phyloP scores from a whole-genome alignment of 64 coral and sea anemone genomes.

The Montipora foliosa region DNA sequence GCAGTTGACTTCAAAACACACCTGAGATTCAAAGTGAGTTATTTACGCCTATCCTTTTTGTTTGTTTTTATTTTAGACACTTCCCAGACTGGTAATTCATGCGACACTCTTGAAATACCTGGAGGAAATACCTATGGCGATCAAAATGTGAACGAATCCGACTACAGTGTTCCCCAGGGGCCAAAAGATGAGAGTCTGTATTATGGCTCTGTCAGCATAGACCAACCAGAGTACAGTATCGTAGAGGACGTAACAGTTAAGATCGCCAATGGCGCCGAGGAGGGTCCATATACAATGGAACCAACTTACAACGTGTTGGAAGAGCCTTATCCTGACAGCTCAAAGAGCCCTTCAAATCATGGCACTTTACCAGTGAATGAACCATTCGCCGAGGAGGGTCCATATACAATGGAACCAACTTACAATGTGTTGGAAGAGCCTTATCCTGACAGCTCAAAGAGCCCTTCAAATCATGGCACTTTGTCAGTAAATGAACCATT shows the following conservation, averaged over 20 bases:
- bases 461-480: not conserved
- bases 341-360: not conserved
- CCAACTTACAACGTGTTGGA: not conserved
- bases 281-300: not conserved
- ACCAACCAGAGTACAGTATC: not conserved
- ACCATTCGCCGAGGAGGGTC: not conserved
- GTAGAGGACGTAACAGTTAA: not conserved
- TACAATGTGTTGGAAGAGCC: not conserved
- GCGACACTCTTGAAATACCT: not conserved
- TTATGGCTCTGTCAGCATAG: not conserved
- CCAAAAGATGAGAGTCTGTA: not conserved
- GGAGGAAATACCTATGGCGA: not conserved
- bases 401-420: not conserved
- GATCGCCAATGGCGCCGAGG: not conserved
- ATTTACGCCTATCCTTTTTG: not conserved
- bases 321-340: not conserved
- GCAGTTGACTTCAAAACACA: too few species aligned
- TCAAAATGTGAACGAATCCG: not conserved
- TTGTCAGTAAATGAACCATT: not conserved
- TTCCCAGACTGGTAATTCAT: not conserved
- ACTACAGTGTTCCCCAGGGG: not conserved
- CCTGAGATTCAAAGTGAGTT: too few species aligned
- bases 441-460: not conserved
- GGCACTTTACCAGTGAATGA: not conserved
- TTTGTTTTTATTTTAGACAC: not conserved